A percentile compares a stretch with the other conserved stretches of the same genome.
Evolutionary conservation across 2,113 vertebrate species (phyloP).

Genomic region (Tachuris rubrigastra): DNA sequence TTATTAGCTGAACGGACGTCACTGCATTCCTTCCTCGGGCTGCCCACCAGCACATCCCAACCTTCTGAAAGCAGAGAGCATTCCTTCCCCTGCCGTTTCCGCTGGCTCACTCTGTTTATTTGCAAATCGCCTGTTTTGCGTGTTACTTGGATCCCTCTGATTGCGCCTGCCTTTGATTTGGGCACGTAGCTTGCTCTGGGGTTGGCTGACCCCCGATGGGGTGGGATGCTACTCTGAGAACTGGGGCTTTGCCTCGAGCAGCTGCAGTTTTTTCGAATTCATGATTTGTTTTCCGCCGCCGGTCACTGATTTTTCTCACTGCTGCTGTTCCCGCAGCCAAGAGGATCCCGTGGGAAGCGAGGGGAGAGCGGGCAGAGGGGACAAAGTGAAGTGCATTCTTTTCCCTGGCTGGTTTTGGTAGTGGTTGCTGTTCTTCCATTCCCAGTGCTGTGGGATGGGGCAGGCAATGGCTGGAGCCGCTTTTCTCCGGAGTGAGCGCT

Average conservation of each 20-base stretch:
- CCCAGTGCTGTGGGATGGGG: not conserved
- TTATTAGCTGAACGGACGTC: slow-evolving; percentile 48
- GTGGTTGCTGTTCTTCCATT: not conserved
- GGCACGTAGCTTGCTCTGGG: not conserved
- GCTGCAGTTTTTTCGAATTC: not conserved
- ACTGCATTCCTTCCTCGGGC: slow-evolving; percentile 24
- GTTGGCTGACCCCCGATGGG: not conserved
- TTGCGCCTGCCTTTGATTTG: not conserved
- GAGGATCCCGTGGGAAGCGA: not conserved
- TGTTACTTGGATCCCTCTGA: not conserved
- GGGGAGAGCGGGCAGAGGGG: not conserved
- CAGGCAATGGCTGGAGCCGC: not conserved
- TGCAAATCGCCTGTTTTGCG: slow-evolving; percentile 24
- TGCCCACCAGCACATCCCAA: slow-evolving; percentile 46
- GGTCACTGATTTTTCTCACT: not conserved
- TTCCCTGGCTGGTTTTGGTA: not conserved
- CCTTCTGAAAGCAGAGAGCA: slow-evolving; percentile 24
- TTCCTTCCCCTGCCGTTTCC: slow-evolving; percentile 31
- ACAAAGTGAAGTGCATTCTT: not conserved
- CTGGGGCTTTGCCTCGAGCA: not conserved
- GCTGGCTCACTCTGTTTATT: slow-evolving; percentile 41
- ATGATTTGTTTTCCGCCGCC: not conserved
- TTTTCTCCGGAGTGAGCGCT: fast-evolving
- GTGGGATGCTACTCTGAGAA: not conserved
- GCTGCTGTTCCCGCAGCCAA: not conserved